Evolutionary conservation across 2,797 vertebrate species (phyloP).

Genomic region (Sebastes dallii): DNA sequence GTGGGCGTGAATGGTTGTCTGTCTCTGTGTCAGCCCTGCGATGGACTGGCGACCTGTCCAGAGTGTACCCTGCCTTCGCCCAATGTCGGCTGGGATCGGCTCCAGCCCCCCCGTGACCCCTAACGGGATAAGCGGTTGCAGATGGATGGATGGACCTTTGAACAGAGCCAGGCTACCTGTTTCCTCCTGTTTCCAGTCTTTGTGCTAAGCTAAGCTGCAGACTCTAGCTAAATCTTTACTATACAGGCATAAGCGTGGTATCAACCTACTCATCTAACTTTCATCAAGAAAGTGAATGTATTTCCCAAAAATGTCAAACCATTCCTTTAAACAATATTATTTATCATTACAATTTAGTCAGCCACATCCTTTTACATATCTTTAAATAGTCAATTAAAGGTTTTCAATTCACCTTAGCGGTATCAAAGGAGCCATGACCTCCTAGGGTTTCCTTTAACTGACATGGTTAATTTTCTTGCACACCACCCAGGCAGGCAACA

Average conservation of each 20-base stretch:
- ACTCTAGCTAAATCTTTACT: background rate
- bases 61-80: no score
- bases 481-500: constrained; percentile 22
- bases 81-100: no score
- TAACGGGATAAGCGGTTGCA: no score
- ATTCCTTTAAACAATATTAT: background rate
- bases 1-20: no score
- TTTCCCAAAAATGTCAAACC: background rate
- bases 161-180: background rate
- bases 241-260: background rate
- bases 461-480: constrained; percentile 40
- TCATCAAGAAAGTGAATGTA: background rate
- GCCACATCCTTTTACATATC: background rate
- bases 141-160: no score
- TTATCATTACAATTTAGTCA: background rate
- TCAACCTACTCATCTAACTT: background rate
- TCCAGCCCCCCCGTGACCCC: no score
- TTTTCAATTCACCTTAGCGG: background rate
- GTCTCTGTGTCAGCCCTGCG: no score
- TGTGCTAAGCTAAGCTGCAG: background rate
- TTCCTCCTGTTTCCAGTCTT: background rate
- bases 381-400: background rate
- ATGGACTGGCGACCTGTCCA: no score
- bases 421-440: constrained; percentile 18
- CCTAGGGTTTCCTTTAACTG: constrained; percentile 54